phyloP scores from a whole-genome alignment of 2,888 invertebrate species.

The Dasysyrphus albostriatus region DNA sequence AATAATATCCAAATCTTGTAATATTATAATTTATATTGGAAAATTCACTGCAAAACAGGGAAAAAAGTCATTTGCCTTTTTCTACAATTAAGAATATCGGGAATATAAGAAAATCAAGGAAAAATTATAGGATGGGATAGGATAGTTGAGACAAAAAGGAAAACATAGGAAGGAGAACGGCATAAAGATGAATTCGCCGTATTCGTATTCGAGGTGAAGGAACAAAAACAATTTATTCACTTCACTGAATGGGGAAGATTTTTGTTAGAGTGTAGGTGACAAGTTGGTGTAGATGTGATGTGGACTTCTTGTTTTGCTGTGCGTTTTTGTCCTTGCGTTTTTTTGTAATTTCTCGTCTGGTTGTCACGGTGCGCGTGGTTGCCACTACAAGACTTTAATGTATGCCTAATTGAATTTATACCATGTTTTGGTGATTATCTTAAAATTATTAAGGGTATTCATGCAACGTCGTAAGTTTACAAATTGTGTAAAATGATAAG shows the following conservation, averaged over 20 bases:
- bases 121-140: conserved; percentile 31
- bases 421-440: too few relatives aligned
- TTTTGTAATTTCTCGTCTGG: too few relatives aligned
- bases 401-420: too few relatives aligned
- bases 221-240: conserved; percentile 33
- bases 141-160: conserved; percentile 18
- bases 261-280: neutral
- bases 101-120: conserved; percentile 29
- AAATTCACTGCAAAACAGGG: conserved; percentile 20
- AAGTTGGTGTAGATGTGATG: too few relatives aligned
- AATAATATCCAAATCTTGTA: neutral
- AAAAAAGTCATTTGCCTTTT: conserved; percentile 60
- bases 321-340: conserved; percentile 31
- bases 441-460: too few relatives aligned
- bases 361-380: too few relatives aligned
- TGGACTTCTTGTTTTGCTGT: conserved; percentile 25
- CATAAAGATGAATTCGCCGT: conserved; percentile 64
- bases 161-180: neutral
- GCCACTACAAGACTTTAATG: too few relatives aligned
- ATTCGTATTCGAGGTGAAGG: conserved; percentile 32
- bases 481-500: too few relatives aligned
- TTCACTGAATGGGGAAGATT: neutral
- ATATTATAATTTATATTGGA: neutral
- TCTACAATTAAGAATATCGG: conserved; percentile 31
- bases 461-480: too few relatives aligned